Evolutionary conservation across 2,888 invertebrate genomes (phyloP).

Genomic region (Drosophila picticornis): DNA sequence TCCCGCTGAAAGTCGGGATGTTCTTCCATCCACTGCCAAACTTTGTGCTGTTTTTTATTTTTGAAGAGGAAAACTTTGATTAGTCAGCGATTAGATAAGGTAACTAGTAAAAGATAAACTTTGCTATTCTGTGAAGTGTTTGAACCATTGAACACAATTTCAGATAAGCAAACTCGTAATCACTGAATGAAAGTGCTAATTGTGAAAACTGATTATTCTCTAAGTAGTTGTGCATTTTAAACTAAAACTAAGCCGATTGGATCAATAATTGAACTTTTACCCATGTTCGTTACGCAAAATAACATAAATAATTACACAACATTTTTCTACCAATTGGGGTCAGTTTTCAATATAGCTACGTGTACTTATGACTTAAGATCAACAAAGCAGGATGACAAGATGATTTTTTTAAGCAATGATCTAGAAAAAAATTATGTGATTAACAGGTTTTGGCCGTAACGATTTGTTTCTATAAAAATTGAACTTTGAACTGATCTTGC

Average conservation of each 20-base stretch:
- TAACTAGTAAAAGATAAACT: conserved; percentile 1
- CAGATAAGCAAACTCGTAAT: conserved; percentile 23
- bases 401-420: background rate
- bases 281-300: background rate
- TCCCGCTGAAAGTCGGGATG: conserved; percentile 87
- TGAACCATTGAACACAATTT: conserved; percentile 14
- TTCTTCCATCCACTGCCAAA: conserved; percentile 87
- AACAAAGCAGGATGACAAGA: background rate
- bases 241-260: background rate
- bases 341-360: background rate
- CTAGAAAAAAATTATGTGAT: background rate
- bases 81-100: conserved; percentile 37
- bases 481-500: conserved; percentile 49
- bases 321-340: background rate
- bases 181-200: background rate
- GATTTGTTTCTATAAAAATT: conserved; percentile 1
- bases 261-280: background rate
- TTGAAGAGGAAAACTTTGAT: conserved; percentile 23
- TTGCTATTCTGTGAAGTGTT: conserved; percentile 2
- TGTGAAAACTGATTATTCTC: background rate
- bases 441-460: background rate
- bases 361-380: background rate
- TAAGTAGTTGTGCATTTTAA: background rate
- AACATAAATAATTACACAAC: background rate
- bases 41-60: conserved; percentile 85